phyloP scores from a whole-genome alignment of 2,113 vertebrate genomes.

The Suricata suricatta region DNA sequence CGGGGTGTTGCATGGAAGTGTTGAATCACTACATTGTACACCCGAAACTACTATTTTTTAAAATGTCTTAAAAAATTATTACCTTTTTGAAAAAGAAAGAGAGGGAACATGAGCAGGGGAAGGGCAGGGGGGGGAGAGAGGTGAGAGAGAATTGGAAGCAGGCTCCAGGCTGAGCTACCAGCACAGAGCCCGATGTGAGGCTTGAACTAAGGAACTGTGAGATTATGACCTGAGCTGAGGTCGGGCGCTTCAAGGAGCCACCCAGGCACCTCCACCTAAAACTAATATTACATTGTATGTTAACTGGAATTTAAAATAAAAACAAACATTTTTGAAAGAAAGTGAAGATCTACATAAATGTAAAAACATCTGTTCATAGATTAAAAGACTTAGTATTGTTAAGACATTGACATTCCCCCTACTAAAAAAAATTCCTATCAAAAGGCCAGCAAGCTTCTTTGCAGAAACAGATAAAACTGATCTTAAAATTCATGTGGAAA shows the following conservation, averaged over 20 bases:
- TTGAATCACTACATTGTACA: background rate
- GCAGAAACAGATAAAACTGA: background rate
- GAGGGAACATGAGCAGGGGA: no score
- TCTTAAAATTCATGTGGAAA: background rate
- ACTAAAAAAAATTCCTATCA: background rate
- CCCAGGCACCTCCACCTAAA: background rate
- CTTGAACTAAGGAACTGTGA: no score
- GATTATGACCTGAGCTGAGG: no score
- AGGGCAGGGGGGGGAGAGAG: no score
- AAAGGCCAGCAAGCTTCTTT: background rate
- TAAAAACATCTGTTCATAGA: background rate
- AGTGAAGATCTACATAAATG: background rate
- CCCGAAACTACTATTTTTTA: background rate
- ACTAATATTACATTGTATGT: background rate
- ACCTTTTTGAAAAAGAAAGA: no score
- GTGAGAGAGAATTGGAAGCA: no score
- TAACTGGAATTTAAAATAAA: background rate
- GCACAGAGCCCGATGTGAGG: no score
- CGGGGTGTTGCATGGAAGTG: background rate
- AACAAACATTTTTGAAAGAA: conserved; percentile 8
- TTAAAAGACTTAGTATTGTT: background rate
- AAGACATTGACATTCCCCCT: background rate
- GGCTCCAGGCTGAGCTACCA: no score
- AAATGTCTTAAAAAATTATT: no score
- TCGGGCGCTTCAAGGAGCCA: no score